phyloP scores from a whole-genome alignment of 2,113 vertebrate species.

The Gadus chalcogrammus region DNA sequence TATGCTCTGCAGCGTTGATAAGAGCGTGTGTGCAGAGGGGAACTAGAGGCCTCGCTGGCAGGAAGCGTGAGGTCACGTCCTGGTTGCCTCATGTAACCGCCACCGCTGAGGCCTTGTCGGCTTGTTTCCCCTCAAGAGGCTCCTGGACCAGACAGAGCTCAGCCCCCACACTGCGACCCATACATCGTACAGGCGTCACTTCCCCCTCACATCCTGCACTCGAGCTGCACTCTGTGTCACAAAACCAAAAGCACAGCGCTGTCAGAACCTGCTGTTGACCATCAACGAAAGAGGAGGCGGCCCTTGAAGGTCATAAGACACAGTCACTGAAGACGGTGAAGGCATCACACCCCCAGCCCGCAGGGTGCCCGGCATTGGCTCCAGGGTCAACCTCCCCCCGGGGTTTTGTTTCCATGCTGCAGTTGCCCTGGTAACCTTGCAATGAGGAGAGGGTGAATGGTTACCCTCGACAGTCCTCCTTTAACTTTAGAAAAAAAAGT shows the following conservation, averaged over 20 bases:
- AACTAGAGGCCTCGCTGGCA: no score
- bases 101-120: no score
- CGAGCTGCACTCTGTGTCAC: not conserved
- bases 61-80: no score
- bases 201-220: constrained; percentile 21
- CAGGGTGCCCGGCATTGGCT: constrained; percentile 31
- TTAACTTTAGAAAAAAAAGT: not conserved
- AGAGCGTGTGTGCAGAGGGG: no score
- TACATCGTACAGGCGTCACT: constrained; percentile 14
- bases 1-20: no score
- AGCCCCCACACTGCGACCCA: constrained; percentile 51
- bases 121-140: not conserved
- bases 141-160: not conserved
- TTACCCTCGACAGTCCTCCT: constrained; percentile 26
- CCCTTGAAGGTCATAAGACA: not conserved
- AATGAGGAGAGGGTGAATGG: constrained; percentile 36
- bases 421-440: constrained; percentile 65
- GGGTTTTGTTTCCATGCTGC: constrained; percentile 38
- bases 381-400: constrained; percentile 34
- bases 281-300: constrained; percentile 11
- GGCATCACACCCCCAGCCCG: constrained; percentile 24
- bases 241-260: constrained; percentile 17
- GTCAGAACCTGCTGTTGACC: constrained; percentile 30
- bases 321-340: not conserved
- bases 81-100: no score